phyloP scores from a whole-genome alignment of 37 sponge, comb jelly and placozoan species.

The Theonella swinhoei region DNA sequence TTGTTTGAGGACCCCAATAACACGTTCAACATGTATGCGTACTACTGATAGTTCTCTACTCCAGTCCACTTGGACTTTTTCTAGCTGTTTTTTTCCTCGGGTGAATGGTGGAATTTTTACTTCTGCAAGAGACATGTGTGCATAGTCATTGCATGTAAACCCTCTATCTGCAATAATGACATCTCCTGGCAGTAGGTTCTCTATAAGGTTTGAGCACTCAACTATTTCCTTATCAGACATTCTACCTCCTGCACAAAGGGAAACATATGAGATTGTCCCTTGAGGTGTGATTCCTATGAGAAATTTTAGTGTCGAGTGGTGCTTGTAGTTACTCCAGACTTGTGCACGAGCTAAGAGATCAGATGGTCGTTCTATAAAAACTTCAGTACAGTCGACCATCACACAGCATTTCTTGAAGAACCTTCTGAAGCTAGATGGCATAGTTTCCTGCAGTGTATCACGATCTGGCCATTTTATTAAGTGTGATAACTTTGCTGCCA shows the following conservation, averaged over 20 bases:
- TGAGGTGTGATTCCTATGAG: slow-evolving; percentile 56
- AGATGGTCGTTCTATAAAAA: slow-evolving; percentile 48
- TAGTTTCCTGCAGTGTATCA: slow-evolving; percentile 11
- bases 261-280: slow-evolving; percentile 54
- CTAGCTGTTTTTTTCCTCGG: slow-evolving; percentile 50
- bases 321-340: slow-evolving; percentile 62
- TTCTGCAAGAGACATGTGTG: slow-evolving; percentile 30
- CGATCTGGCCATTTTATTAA: slow-evolving; percentile 34
- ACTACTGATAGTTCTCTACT: slow-evolving; percentile 41
- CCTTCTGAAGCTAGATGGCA: slow-evolving; percentile 12
- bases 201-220: slow-evolving; percentile 17
- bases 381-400: slow-evolving; percentile 61
- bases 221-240: slow-evolving; percentile 55
- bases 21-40: slow-evolving; percentile 51
- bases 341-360: slow-evolving; percentile 46
- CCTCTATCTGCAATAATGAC: slow-evolving; percentile 62
- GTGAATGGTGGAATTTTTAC: slow-evolving; percentile 61
- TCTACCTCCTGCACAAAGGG: slow-evolving; percentile 45
- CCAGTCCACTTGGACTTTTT: slow-evolving; percentile 39
- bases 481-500: background rate
- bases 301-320: slow-evolving; percentile 49
- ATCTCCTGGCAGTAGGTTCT: slow-evolving; percentile 48
- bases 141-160: slow-evolving; percentile 43
- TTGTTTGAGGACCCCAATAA: slow-evolving; percentile 62
- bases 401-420: slow-evolving; percentile 10